A percentile compares a stretch with the other conserved stretches of the same genome.
Evolutionary conservation across 2,113 vertebrate genomes (phyloP).

Genomic region (Menidia beryllina): DNA sequence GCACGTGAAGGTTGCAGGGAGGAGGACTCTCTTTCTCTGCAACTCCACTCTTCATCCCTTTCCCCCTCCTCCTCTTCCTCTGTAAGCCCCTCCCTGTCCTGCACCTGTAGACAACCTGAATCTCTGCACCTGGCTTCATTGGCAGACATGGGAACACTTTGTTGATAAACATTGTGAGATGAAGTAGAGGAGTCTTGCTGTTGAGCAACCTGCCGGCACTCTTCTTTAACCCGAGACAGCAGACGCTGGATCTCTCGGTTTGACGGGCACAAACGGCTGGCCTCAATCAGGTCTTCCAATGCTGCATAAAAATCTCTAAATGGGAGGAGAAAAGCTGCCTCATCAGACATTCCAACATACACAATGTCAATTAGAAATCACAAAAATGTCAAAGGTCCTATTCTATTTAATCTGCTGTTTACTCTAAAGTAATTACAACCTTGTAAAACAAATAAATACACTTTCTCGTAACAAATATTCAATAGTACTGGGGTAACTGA

Average conservation of each 20-base stretch:
- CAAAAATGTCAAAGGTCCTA: background rate
- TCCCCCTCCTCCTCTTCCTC: constrained; percentile 56
- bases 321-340: constrained; percentile 2
- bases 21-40: constrained; percentile 27
- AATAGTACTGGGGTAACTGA: no score
- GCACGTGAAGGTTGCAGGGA: constrained; percentile 70
- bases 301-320: constrained; percentile 90
- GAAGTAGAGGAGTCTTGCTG: constrained; percentile 72
- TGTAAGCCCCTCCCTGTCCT: constrained; percentile 47
- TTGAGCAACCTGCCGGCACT: constrained; percentile 84
- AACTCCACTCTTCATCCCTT: constrained; percentile 36
- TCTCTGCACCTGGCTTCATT: constrained; percentile 36
- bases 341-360: background rate
- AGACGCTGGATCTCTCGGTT: constrained; percentile 95
- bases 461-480: background rate
- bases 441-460: no score
- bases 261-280: constrained; percentile 89
- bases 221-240: constrained; percentile 91
- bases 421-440: no score
- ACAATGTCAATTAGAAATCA: background rate
- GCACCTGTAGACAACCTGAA: constrained; percentile 39
- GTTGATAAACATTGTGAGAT: constrained; percentile 52
- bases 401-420: no score
- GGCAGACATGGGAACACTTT: constrained; percentile 78
- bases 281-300: constrained; percentile 91